phyloP scores from a whole-genome alignment of 2,888 invertebrate species.

The Volucella bombylans region DNA sequence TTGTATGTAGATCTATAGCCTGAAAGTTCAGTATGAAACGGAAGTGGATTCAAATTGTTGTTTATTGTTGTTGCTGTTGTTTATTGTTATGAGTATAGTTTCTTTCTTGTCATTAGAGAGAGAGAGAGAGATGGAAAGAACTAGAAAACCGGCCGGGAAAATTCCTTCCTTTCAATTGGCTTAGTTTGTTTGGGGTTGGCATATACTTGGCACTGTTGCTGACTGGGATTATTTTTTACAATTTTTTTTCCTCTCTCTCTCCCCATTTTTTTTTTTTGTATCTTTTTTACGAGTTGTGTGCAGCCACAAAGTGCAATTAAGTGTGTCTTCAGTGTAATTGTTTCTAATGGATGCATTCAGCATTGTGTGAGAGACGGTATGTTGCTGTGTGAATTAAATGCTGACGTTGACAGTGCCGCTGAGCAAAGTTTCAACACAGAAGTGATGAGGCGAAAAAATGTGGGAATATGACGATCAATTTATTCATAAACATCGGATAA shows the following conservation, averaged over 20 bases:
- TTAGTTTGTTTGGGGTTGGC: conserved; percentile 2
- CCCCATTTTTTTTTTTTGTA: conserved; percentile 9
- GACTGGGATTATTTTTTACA: conserved; percentile 7
- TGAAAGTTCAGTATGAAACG: conserved; percentile 14
- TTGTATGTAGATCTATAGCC: not conserved
- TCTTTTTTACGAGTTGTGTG: conserved; percentile 13
- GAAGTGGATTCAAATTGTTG: conserved; percentile 45
- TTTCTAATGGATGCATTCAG: conserved; percentile 41
- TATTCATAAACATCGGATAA: conserved; percentile 22
- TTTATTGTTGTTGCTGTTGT: conserved; percentile 35
- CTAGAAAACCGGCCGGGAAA: conserved; percentile 37
- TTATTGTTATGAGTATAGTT: conserved; percentile 47
- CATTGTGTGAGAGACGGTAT: not conserved
- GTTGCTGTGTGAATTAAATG: conserved; percentile 25
- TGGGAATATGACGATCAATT: conserved; percentile 38
- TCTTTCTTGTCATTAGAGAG: conserved; percentile 60
- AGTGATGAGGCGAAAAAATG: conserved; percentile 9
- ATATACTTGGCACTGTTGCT: conserved; percentile 13
- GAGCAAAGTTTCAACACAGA: conserved; percentile 36
- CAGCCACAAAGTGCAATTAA: conserved; percentile 60
- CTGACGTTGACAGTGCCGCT: conserved; percentile 9
- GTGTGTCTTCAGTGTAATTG: conserved; percentile 51
- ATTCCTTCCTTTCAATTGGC: conserved; percentile 45
- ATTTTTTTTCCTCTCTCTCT: conserved; percentile 1
- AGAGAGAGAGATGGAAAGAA: not conserved